Conservation (phyloP, 1,140 invertebrate species). For the Bombyx mori region DNA sequence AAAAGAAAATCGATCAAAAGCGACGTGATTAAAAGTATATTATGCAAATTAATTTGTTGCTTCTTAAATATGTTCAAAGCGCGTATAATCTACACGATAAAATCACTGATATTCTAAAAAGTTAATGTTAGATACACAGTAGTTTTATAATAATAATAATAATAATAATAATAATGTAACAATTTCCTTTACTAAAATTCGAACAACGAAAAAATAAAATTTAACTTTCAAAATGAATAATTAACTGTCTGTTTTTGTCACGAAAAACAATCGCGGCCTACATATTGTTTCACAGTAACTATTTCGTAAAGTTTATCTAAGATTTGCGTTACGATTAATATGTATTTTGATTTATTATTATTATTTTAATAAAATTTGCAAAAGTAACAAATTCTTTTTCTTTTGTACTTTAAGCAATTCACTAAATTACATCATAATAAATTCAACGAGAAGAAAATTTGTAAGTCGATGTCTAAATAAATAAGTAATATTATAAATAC, state of each 20-base stretch:
- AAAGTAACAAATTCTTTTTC: conserved; percentile 71
- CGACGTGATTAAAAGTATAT: conserved; percentile 39
- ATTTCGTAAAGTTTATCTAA: conserved; percentile 66
- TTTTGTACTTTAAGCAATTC: conserved; percentile 73
- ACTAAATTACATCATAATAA: conserved; percentile 71
- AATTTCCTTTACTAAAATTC: conserved; percentile 59
- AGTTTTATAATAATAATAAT: conserved; percentile 45
- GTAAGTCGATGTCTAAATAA: conserved; percentile 59
- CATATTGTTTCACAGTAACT: conserved; percentile 58
- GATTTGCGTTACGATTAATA: conserved; percentile 53
- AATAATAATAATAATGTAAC: conserved; percentile 54
- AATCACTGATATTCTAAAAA: conserved; percentile 19
- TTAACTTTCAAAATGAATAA: conserved; percentile 44
- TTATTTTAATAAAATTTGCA: conserved; percentile 68
- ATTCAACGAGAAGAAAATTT: conserved; percentile 65
- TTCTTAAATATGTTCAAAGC: too few species aligned
- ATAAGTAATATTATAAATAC: conserved; percentile 23
- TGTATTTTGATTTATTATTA: conserved; percentile 54
- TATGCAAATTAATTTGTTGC: conserved; percentile 25
- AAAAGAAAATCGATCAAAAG: conserved; percentile 24
- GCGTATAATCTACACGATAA: too few species aligned
- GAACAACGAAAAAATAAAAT: conserved; percentile 50
- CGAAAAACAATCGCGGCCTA: conserved; percentile 43
- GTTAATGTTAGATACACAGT: conserved; percentile 39
- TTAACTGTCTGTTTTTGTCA: conserved; percentile 37